Conservation (phyloP, 2,797 vertebrate species). For the Enteromius paludinosus region DNA sequence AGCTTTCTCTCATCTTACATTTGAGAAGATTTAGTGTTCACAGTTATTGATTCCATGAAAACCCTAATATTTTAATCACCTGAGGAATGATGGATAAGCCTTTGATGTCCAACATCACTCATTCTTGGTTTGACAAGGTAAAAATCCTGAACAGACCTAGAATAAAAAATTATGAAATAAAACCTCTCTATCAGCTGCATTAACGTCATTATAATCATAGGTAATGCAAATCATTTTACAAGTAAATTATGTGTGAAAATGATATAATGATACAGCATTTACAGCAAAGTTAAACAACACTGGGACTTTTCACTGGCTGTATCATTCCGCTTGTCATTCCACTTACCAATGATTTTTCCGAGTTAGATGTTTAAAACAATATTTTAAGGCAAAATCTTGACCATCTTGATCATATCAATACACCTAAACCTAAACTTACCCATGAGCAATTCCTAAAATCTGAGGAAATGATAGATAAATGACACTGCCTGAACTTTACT, state of each 20-base stretch:
- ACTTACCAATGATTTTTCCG: neutral
- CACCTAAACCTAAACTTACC: too few species aligned
- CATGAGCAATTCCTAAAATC: too few species aligned
- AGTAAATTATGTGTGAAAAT: neutral
- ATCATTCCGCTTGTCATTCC: neutral
- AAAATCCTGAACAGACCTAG: neutral
- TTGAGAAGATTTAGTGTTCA: neutral
- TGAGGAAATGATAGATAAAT: too few species aligned
- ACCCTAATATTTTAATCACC: neutral
- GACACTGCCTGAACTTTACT: too few species aligned
- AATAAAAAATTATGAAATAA: neutral
- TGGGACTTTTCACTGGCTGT: neutral
- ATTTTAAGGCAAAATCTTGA: too few species aligned
- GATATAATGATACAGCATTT: neutral
- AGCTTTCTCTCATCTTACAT: constrained; percentile 29
- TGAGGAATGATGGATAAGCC: neutral
- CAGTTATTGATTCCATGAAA: constrained; percentile 2
- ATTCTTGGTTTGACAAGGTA: constrained; percentile 21
- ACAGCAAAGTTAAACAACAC: neutral
- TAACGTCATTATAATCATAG: neutral
- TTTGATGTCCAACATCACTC: constrained; percentile 30
- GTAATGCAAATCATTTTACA: neutral
- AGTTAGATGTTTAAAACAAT: too few species aligned
- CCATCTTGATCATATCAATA: too few species aligned
- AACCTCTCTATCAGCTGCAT: neutral